phyloP scores from a whole-genome alignment of 2,113 vertebrate species.

The Andinoacara biseriatus region DNA sequence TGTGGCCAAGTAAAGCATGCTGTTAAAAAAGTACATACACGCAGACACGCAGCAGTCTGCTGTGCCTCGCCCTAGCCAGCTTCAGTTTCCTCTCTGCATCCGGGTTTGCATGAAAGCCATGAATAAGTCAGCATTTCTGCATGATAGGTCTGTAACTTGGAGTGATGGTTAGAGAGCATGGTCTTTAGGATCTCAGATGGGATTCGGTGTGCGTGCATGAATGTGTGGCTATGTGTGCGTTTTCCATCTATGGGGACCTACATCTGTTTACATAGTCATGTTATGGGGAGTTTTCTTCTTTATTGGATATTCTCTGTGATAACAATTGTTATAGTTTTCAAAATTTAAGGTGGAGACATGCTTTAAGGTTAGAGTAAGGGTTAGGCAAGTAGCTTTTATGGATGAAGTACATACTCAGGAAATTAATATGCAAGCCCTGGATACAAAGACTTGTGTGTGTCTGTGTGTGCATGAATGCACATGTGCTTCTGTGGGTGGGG shows the following conservation, averaged over 20 bases:
- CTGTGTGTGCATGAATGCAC: neutral
- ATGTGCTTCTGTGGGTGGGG: neutral
- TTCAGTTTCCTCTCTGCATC: constrained; percentile 64
- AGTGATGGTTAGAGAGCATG: constrained; percentile 76
- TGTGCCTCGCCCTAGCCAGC: constrained; percentile 37
- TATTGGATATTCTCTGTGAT: neutral
- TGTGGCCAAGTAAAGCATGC: constrained; percentile 23
- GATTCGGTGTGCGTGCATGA: constrained; percentile 23
- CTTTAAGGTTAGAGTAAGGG: neutral
- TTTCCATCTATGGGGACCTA: neutral
- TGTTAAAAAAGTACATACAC: constrained; percentile 5
- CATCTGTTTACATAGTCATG: neutral
- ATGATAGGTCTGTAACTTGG: constrained; percentile 75
- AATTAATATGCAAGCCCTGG: neutral
- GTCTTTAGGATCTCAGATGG: constrained; percentile 61
- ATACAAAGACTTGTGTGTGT: neutral
- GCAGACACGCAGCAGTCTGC: constrained; percentile 19
- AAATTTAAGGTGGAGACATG: neutral
- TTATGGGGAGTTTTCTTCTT: neutral
- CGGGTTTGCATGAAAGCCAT: constrained; percentile 71
- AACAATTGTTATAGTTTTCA: neutral
- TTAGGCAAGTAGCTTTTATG: neutral
- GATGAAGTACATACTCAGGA: neutral
- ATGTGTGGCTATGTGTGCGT: neutral
- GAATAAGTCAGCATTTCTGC: constrained; percentile 77